A percentile compares a stretch with the other conserved stretches of the same genome.
Conservation (phyloP, 2,797 vertebrate genomes). For the Pterois miles region DNA sequence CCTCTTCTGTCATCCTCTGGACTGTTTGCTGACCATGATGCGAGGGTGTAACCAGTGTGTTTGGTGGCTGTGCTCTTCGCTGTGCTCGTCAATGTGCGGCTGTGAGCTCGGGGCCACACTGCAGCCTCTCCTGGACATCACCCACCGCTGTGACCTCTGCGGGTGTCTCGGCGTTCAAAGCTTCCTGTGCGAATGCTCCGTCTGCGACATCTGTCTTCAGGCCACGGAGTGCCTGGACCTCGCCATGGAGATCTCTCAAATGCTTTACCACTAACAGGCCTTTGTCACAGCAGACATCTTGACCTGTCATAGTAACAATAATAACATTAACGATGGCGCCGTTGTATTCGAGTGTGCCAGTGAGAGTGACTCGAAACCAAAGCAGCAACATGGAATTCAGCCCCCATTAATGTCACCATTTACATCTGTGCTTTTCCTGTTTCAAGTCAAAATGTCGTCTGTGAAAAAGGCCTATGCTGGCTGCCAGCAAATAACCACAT, state of each 20-base stretch:
- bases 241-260: constrained; percentile 83
- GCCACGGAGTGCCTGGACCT: constrained; percentile 85
- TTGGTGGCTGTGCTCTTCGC: constrained; percentile 66
- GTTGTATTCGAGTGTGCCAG: no score
- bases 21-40: constrained; percentile 67
- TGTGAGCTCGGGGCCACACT: constrained; percentile 54
- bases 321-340: no score
- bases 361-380: no score
- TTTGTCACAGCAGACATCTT: no score
- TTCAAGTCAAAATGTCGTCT: no score
- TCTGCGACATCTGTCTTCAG: constrained; percentile 77
- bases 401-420: no score
- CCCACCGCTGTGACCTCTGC: constrained; percentile 50
- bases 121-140: constrained; percentile 63
- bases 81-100: constrained; percentile 73
- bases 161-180: constrained; percentile 30
- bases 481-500: constrained; percentile 22
- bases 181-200: constrained; percentile 63
- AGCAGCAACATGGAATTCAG: no score
- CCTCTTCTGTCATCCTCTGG: constrained; percentile 80
- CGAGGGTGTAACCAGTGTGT: constrained; percentile 63
- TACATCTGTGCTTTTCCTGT: no score
- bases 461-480: no score
- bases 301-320: no score
- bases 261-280: constrained; percentile 78